Base-by-base conservation (phyloP, 2,113 vertebrate species). In the Pogona vitticeps region DNA sequence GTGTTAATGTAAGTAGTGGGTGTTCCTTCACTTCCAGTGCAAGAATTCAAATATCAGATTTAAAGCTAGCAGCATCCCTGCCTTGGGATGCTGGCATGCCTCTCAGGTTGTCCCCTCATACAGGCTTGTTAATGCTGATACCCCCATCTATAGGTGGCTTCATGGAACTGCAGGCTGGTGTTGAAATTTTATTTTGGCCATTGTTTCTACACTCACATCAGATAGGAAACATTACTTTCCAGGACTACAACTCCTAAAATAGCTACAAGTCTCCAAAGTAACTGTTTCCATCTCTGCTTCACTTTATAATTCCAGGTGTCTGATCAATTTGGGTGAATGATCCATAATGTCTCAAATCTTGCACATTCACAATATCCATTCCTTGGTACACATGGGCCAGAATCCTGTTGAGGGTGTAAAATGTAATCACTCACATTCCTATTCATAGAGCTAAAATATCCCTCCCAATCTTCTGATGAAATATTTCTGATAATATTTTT, bases 141-240 rank as follows among this genome's bases (percentile, higher is more conserved):
- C 88, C 89, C 28, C 91, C 93, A 94, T 86, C 94, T 94, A 91
- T 23, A 73, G 91, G 68, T 88, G 40, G 77, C 68, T 80, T 12
- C 1, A 3, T 0, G 88, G 63, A 80, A 85, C 1, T 86, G 90
- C 92, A 93, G 38, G 0, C 31, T 67, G 67, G 38, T 56, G 8
- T 68, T 3, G 81, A 46, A 3, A 46, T 9, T 7, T 36, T 61
- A 52, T 18, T 63, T 28, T 3, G 36, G 31, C 23, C 17, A 38
- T 79, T 33, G n/a, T 61, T 14, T 86, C 56, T 56, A 2, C 2
- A 10, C 10, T 9, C 56, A 21, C 26, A n/a, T n/a, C n/a, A n/a
- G 46, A 52, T 52, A 52, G 46, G 5, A 10, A 52, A 52, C 46
- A 52, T 52, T n/a, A n/a, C n/a, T n/a, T n/a, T n/a, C n/a, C n/a